These are phyloP conservation scores for Tetranychus piercei DNA, from an alignment of 2,888 invertebrate genomes.

Conservation along the genomic window DNA sequence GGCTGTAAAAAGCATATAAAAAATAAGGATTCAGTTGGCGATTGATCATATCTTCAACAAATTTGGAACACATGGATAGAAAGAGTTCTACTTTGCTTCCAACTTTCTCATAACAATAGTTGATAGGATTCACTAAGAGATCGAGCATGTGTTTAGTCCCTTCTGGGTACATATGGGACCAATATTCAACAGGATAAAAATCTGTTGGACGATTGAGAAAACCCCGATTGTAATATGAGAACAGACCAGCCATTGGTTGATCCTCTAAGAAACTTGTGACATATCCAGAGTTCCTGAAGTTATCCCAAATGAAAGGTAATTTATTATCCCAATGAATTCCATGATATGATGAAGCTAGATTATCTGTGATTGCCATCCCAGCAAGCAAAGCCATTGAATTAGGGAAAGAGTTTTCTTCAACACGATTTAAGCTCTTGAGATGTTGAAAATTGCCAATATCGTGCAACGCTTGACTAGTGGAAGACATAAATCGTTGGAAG, in stretches of 20 bases:
- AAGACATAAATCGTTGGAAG: constrained; percentile 62
- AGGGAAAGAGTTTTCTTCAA: constrained; percentile 82
- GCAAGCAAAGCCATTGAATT: constrained; percentile 63
- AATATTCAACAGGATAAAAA: constrained; percentile 58
- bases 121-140: background rate
- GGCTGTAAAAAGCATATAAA: constrained; percentile 20
- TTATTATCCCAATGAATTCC: constrained; percentile 11
- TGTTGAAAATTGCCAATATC: constrained; percentile 47
- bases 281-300: constrained; percentile 51
- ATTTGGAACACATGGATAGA: background rate
- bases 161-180: constrained; percentile 33
- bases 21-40: constrained; percentile 14
- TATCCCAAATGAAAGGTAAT: constrained; percentile 58
- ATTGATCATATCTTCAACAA: background rate
- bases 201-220: constrained; percentile 61
- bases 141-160: background rate
- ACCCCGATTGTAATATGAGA: constrained; percentile 60
- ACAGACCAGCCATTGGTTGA: constrained; percentile 53
- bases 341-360: background rate
- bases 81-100: constrained; percentile 3
- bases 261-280: constrained; percentile 68
- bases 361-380: constrained; percentile 36
- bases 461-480: constrained; percentile 44
- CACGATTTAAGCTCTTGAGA: constrained; percentile 72
- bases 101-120: constrained; percentile 12